These are phyloP conservation scores for Ammodramus savannarum DNA, from an alignment of 2,113 vertebrate genomes.

Conservation along the genomic window DNA sequence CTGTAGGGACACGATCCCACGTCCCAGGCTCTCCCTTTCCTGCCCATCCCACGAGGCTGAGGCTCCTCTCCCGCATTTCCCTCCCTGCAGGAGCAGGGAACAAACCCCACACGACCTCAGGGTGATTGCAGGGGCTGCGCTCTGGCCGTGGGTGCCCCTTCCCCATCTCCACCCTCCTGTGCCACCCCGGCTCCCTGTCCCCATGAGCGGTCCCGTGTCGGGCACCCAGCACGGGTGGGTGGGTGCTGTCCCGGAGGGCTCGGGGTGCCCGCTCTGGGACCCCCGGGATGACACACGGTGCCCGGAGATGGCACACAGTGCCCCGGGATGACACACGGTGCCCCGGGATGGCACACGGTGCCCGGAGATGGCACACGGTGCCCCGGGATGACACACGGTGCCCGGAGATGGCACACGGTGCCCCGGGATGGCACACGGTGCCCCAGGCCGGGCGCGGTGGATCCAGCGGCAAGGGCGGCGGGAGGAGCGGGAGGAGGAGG, in stretches of 20 bases:
- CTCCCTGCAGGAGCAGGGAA: neutral
- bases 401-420: neutral
- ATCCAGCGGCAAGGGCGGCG: neutral
- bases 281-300: neutral
- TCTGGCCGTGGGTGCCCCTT: neutral
- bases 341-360: neutral
- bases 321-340: neutral
- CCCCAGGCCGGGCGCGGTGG: neutral
- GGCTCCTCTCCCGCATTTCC: neutral
- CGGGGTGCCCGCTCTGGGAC: neutral
- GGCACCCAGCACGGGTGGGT: too few species aligned
- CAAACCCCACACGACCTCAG: neutral
- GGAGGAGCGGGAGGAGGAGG: neutral
- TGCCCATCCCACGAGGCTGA: neutral
- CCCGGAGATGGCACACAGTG: too few species aligned
- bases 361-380: too few species aligned
- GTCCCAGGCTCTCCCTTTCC: neutral
- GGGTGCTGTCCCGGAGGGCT: neutral
- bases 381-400: neutral
- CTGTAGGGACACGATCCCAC: accelerated
- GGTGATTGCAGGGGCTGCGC: neutral
- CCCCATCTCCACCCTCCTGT: accelerated
- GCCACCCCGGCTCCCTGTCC: neutral
- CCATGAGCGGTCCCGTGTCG: accelerated
- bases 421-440: neutral